Evolutionary conservation across 64 coral and sea anemone genomes (phyloP), one percentile per base, ranked within the genome.

Genomic region (Montipora foliosa): DNA sequence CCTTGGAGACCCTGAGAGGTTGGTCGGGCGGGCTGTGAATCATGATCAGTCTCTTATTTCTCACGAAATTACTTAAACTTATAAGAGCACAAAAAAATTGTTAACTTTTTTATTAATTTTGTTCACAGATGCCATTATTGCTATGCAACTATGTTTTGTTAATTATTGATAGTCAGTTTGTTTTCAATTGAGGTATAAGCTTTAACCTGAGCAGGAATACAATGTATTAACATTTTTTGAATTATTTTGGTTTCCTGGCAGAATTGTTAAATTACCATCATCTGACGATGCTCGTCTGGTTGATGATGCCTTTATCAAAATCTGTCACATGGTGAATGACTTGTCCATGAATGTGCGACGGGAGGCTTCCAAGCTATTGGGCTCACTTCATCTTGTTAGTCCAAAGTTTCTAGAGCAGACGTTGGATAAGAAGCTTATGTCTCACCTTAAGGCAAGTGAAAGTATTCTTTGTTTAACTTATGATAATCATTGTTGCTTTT

Each of bases 311-410:
- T 98, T 98, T 87, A 95, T 98, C 47, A 93, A 95, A 44, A 98
- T 98, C 78, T 98, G 97, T 79, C 87, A 96, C n/a, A 98, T 98
- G 97, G 94, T 98, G 29, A 98, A 95, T 81, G 97, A 98, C 62
- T 83, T 98, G 71, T 96, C 94, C 3, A 98, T 98, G 97, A 95
- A 93, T 64, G 97, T 98, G 37, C 94, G 97, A 1, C 92, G 82
- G 44, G 91, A 98, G 59, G 97, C 97, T 11, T 83, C 91, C 4
- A 91, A 92, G 5, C 59, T 98, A 5, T 71, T 98, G 14, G 97
- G 97, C 13, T 98, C 97, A 5, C 79, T 98, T 21, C 94, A 96
- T 67, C 97, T 94, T 44, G 97, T 98, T 74, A 98, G 97, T 90
- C 82, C 82, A 19, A 93, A 81, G 49, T 98, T 95, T 87, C 89